These are phyloP conservation scores for Onthophagus taurus DNA, from an alignment of 1,140 invertebrate species.

Conservation along the genomic window DNA sequence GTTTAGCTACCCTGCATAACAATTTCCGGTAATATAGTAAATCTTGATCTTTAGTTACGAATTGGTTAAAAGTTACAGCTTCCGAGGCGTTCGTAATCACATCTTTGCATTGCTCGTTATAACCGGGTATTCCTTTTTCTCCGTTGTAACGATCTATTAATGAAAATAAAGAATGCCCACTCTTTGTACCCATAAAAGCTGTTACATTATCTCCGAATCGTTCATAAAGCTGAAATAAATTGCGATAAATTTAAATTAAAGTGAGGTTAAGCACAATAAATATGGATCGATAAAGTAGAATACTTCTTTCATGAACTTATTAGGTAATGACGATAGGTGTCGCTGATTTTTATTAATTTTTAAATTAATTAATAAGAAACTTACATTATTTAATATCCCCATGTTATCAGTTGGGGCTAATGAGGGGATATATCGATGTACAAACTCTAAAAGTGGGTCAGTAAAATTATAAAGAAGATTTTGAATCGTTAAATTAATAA, in stretches of 20 bases:
- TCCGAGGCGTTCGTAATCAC: not conserved
- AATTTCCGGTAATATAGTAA: not conserved
- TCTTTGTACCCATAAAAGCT: not conserved
- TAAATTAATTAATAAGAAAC: not conserved
- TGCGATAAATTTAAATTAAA: too few relatives aligned
- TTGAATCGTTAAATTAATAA: not conserved
- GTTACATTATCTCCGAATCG: not conserved
- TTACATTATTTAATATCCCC: not conserved
- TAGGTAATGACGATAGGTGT: too few relatives aligned
- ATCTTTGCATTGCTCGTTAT: not conserved
- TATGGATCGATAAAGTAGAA: too few relatives aligned
- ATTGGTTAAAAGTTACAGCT: not conserved
- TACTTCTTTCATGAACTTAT: too few relatives aligned
- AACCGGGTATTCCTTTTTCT: not conserved
- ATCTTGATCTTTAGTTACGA: not conserved
- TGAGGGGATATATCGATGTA: not conserved
- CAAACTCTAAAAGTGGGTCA: not conserved
- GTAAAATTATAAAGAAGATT: not conserved
- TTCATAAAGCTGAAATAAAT: not conserved
- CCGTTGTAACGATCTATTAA: not conserved
- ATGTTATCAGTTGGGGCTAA: not conserved
- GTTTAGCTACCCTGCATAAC: not conserved
- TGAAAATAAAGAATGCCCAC: not conserved
- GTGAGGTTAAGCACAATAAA: too few relatives aligned
- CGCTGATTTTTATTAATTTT: not conserved